Percentiles rank a stretch among this genome's conserved stretches.
phyloP scores from a whole-genome alignment of 53 echinoderm and acorn worm genomes.

The Echinometra lucunter region DNA sequence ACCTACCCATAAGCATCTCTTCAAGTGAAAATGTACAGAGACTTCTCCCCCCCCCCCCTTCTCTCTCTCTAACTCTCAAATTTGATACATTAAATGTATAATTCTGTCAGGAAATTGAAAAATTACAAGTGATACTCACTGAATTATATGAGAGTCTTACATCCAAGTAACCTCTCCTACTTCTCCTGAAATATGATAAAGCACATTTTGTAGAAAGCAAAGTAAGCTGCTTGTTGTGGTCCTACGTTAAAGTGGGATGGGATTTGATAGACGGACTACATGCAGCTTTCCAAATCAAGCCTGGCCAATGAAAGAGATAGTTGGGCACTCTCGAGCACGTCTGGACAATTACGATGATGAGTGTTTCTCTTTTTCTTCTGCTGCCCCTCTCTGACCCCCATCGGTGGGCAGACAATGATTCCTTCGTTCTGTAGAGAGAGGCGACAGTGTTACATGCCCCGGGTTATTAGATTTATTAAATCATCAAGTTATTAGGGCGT shows the following conservation, averaged over 20 bases:
- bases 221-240: neutral
- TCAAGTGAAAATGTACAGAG: neutral
- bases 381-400: neutral
- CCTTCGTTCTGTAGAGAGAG: constrained; percentile 32
- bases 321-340: neutral
- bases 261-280: constrained; percentile 1
- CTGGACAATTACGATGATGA: constrained; percentile 33
- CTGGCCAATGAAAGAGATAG: neutral
- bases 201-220: neutral
- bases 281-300: constrained; percentile 35
- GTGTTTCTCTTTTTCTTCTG: neutral
- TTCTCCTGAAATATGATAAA: neutral
- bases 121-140: neutral
- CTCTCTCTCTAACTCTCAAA: neutral
- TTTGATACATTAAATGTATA: neutral
- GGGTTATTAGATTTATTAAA: constrained; percentile 58
- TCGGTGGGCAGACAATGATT: constrained; percentile 37
- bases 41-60: neutral
- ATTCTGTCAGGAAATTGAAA: neutral
- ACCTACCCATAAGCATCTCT: neutral
- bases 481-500: constrained; percentile 29
- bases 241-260: neutral
- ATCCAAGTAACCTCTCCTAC: neutral
- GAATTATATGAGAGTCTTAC: neutral
- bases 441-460: constrained; percentile 63